These are phyloP conservation scores for Xiphophorus maculatus DNA, from an alignment of 2,113 vertebrate species.

Conservation along the genomic window DNA sequence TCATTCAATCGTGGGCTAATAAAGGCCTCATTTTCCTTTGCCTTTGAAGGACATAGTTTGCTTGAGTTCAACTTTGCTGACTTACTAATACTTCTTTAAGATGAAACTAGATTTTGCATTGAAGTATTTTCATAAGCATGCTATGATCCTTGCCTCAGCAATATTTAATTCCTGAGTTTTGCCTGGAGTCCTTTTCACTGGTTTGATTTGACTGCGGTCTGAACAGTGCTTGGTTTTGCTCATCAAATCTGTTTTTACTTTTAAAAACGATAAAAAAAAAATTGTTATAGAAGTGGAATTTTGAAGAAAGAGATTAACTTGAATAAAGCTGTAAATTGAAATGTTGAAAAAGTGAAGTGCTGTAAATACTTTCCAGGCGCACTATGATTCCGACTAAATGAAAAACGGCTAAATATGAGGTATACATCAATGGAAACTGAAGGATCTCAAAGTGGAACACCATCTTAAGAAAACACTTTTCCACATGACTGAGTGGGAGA, in stretches of 20 bases:
- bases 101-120: neutral
- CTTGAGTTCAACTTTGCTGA: neutral
- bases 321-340: too few relatives aligned
- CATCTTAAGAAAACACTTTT: slow-evolving; percentile 18
- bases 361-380: too few relatives aligned
- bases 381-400: neutral
- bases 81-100: neutral
- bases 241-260: neutral
- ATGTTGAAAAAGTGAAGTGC: too few relatives aligned
- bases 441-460: neutral
- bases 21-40: neutral
- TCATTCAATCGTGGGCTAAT: neutral
- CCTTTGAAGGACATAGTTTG: neutral
- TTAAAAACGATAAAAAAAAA: neutral
- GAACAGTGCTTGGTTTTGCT: slow-evolving; percentile 4
- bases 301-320: too few relatives aligned
- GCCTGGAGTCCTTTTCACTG: neutral
- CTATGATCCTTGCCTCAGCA: neutral
- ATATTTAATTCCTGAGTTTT: neutral
- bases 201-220: slow-evolving; percentile 28
- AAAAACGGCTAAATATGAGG: neutral
- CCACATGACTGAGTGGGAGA: neutral
- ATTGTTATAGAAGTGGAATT: neutral
- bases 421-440: neutral
- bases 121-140: slow-evolving; percentile 4